phyloP scores from a whole-genome alignment of 2,797 vertebrate species.

The Garrulus glandarius region DNA sequence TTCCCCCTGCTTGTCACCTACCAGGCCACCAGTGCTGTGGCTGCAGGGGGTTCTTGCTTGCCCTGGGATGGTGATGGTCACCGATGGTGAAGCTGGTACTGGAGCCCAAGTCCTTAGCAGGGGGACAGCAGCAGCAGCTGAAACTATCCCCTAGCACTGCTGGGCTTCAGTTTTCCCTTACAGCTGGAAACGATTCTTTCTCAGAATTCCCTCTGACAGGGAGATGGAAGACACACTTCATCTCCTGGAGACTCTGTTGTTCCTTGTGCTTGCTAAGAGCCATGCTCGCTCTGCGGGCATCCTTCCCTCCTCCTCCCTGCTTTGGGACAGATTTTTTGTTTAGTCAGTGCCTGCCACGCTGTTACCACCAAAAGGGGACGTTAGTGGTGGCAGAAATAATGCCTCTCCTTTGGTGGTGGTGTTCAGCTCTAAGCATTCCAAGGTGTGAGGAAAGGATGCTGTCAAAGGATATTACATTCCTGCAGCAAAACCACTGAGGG shows the following conservation, averaged over 20 bases:
- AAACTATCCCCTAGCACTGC: neutral
- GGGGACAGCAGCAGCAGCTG: neutral
- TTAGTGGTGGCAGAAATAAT: neutral
- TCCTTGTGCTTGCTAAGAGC: neutral
- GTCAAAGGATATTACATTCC: neutral
- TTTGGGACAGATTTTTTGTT: neutral
- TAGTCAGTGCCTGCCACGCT: neutral
- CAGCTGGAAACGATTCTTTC: neutral
- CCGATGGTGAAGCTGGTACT: neutral
- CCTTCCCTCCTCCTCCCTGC: neutral
- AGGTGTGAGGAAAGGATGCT: neutral
- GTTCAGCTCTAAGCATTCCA: neutral
- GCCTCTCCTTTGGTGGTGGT: neutral
- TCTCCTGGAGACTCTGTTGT: fast-evolving
- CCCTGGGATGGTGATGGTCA: neutral
- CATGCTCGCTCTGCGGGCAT: fast-evolving
- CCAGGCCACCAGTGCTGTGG: neutral
- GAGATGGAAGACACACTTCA: neutral
- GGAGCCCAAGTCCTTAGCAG: neutral
- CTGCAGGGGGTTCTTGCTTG: too few relatives aligned
- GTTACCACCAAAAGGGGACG: neutral
- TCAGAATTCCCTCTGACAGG: neutral
- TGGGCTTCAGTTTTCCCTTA: neutral
- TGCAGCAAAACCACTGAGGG: neutral
- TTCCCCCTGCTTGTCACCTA: neutral